Percentiles rank a stretch among this genome's conserved stretches.
Evolutionary conservation across 1,140 invertebrate species (phyloP).

Genomic region (Drosophila hydei): DNA sequence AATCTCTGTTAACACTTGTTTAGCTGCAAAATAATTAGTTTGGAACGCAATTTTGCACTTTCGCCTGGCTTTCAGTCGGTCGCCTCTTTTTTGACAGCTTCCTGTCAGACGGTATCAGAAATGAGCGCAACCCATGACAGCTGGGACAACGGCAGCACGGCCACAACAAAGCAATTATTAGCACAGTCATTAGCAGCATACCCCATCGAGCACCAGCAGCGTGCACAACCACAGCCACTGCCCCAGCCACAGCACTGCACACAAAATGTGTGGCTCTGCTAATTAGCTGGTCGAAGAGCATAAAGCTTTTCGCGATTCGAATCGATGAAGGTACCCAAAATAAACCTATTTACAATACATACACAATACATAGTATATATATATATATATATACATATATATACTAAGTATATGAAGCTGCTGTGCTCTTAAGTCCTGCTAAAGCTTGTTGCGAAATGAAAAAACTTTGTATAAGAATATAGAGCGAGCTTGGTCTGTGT

Average conservation of each 20-base stretch:
- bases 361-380: not conserved
- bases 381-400: not conserved
- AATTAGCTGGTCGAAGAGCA: constrained; percentile 49
- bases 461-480: constrained; percentile 23
- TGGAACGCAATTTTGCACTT: not conserved
- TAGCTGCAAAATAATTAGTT: not conserved
- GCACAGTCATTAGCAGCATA: constrained; percentile 61
- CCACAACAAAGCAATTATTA: constrained; percentile 65
- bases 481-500: not conserved
- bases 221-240: not conserved
- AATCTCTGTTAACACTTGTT: no score
- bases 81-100: constrained; percentile 15
- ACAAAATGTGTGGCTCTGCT: constrained; percentile 43
- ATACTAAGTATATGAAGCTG: not conserved
- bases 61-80: not conserved
- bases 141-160: constrained; percentile 18
- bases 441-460: not conserved
- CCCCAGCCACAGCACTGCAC: not conserved
- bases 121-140: constrained; percentile 16
- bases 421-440: not conserved
- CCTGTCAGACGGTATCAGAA: not conserved
- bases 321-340: constrained; percentile 20
- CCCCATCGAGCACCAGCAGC: constrained; percentile 10
- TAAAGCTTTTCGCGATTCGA: constrained; percentile 38
- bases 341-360: not conserved